phyloP scores from a whole-genome alignment of 30 jellyfish, hydroid and myxozoan genomes.

The Calvadosia cruxmelitensis region DNA sequence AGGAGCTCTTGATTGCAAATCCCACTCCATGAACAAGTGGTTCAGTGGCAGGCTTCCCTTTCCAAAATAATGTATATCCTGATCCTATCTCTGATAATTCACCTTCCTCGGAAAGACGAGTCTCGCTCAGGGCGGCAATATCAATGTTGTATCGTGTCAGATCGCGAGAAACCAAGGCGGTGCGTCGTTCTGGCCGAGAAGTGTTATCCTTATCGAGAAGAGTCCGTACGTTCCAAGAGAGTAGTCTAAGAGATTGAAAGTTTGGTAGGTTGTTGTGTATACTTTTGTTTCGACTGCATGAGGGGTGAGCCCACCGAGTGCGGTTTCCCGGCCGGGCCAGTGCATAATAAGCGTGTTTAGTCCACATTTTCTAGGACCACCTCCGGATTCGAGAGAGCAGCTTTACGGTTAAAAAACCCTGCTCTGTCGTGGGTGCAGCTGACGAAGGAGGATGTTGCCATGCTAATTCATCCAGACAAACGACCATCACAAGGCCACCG shows the following conservation, averaged over 20 bases:
- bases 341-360: too few relatives aligned
- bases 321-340: constrained; percentile 8
- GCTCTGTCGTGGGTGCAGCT: too few relatives aligned
- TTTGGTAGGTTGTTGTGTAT: too few relatives aligned
- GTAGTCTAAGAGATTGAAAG: too few relatives aligned
- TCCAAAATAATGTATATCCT: constrained; percentile 15
- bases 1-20: too few relatives aligned
- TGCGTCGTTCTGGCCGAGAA: constrained; percentile 16
- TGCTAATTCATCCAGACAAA: too few relatives aligned
- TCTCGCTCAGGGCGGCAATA: constrained; percentile 15
- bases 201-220: constrained; percentile 5
- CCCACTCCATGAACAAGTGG: too few relatives aligned
- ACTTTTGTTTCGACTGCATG: constrained; percentile 12
- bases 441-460: too few relatives aligned
- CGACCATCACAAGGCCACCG: too few relatives aligned
- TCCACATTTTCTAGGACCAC: too few relatives aligned
- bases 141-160: constrained; percentile 9
- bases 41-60: neutral
- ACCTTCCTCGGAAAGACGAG: constrained; percentile 14
- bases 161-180: constrained; percentile 18
- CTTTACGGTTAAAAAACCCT: too few relatives aligned
- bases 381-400: too few relatives aligned
- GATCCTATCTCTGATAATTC: neutral
- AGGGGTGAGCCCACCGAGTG: constrained; percentile 8
- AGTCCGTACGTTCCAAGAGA: constrained; percentile 24